Evolutionary conservation across 1,140 invertebrate genomes (phyloP), one percentile per base, ranked within the genome.

Genomic region (Ceratina calcarata): DNA sequence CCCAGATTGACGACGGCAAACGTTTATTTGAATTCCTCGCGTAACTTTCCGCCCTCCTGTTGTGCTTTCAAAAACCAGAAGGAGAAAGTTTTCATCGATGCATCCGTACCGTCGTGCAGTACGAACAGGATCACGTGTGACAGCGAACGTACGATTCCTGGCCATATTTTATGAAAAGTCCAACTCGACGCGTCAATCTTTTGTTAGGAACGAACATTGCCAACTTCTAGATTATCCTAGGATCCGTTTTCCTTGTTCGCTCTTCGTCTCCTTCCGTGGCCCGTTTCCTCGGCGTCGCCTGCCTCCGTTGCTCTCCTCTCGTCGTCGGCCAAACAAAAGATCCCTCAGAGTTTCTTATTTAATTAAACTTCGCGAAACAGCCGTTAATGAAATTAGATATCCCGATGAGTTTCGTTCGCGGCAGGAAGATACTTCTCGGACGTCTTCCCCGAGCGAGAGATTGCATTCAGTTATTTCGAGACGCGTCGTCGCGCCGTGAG

Each of bases 281-380:
- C 15, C 15, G 24, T 62, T 77, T 73, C 57, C 66, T 16, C 66
- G 64, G 77, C 65, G 74, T 82, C 76, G 32, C 51, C 53, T 57
- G 27, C 32, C 55, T 18, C 18, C 18, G n/a, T 55, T n/a, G 45
- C 64, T 32, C n/a, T 45, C 60, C 72, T 72, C 58, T 70, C 37
- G 45, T 77, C 51, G 67, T 16, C 58, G 22, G 24, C 22, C 78
- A 64, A 49, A 79, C 82, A 81, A 72, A 69, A 58, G 85, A 24
- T 69, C 51, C 24, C 22, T 37, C 61, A 55, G 60, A 79, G 81
- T 78, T 80, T 80, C 79, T 79, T 79, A 84, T 88, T 84, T 85
- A 88, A 88, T 88, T 88, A 88, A 88, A 88, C 81, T 88, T 88
- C 24, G 78, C 75, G 83, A 84, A 88, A 86, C 81, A 86, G 78